Percentiles rank a stretch among this genome's conserved stretches.
phyloP scores from a whole-genome alignment of 2,888 invertebrate species.

The Tipula lateralis region DNA sequence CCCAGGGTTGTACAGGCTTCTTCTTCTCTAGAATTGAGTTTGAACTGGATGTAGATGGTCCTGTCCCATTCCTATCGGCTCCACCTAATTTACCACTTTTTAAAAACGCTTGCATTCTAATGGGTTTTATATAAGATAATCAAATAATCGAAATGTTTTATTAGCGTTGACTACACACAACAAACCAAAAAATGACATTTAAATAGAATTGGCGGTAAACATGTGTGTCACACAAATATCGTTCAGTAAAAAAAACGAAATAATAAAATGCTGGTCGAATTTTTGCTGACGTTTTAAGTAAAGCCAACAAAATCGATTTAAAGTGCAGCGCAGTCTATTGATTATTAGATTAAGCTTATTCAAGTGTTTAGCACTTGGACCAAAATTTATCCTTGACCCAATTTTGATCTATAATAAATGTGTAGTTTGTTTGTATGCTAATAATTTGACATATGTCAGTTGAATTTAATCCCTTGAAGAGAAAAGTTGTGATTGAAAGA shows the following conservation, averaged over 20 bases:
- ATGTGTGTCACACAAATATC: not conserved
- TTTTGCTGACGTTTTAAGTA: not conserved
- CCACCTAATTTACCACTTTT: constrained; percentile 65
- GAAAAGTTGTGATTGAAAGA: no score
- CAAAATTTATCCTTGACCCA: not conserved
- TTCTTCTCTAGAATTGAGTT: constrained; percentile 46
- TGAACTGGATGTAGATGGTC: constrained; percentile 48
- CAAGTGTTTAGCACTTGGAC: not conserved
- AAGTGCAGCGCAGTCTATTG: not conserved
- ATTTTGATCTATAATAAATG: not conserved
- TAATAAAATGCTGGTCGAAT: no score
- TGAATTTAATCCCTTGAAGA: no score
- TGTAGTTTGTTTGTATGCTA: not conserved
- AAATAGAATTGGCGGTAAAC: not conserved
- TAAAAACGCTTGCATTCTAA: constrained; percentile 72
- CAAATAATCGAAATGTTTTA: not conserved
- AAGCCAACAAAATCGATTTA: not conserved
- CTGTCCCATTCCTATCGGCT: constrained; percentile 42
- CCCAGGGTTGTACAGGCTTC: constrained; percentile 65
- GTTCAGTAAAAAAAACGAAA: not conserved
- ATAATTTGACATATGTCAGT: not conserved
- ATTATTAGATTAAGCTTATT: not conserved
- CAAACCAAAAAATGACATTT: constrained; percentile 12
- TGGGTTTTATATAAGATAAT: no score
- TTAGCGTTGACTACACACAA: not conserved